These are phyloP conservation scores for Etheostoma cragini DNA, from an alignment of 2,113 vertebrate genomes.

Conservation along the genomic window DNA sequence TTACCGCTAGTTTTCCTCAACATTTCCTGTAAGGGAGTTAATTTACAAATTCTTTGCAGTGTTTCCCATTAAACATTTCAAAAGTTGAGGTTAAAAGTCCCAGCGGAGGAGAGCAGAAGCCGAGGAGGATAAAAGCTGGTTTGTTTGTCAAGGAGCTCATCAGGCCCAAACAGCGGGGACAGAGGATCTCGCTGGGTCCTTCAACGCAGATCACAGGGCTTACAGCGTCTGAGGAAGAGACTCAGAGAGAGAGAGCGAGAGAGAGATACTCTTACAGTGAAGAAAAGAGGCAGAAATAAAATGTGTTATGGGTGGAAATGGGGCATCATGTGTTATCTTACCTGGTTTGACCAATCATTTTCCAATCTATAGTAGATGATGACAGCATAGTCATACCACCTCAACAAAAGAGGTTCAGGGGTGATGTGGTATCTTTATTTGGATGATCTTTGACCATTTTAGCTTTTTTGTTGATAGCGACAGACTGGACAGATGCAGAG, in stretches of 20 bases:
- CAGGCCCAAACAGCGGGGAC: conserved; percentile 21
- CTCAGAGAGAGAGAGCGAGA: background rate
- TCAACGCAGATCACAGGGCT: conserved; percentile 19
- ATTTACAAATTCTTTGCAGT: background rate
- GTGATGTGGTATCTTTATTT: background rate
- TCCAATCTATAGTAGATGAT: background rate
- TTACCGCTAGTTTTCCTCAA: background rate
- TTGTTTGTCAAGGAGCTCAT: conserved; percentile 46
- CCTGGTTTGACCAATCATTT: background rate
- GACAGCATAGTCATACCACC: background rate
- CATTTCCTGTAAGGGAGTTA: conserved; percentile 1
- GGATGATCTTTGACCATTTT: background rate
- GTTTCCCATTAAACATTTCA: conserved; percentile 26
- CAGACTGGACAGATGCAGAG: background rate
- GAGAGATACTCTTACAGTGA: background rate
- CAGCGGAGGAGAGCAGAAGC: background rate
- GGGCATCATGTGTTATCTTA: background rate
- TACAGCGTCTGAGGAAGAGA: background rate
- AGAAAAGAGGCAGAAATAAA: background rate
- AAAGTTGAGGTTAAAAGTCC: conserved; percentile 41
- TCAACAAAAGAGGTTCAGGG: background rate
- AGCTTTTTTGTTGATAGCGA: background rate
- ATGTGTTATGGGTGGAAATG: background rate
- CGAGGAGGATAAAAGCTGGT: conserved; percentile 8
- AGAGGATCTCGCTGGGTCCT: background rate